Percentiles rank a stretch among this genome's conserved stretches.
phyloP scores from a whole-genome alignment of 2,113 vertebrate genomes.

The Heterocephalus glaber region DNA sequence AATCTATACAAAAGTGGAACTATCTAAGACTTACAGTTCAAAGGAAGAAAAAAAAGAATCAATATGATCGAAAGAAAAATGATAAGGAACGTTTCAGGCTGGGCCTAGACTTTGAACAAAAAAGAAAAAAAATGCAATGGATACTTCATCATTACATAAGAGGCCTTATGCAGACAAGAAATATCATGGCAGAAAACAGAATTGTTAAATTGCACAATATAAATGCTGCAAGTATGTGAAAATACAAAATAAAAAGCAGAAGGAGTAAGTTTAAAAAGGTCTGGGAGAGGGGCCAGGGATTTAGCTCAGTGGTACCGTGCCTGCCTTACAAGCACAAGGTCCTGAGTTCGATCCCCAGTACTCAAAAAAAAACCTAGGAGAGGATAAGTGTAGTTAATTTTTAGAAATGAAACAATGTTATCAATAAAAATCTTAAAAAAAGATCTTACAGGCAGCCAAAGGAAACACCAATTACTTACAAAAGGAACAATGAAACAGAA shows the following conservation, averaged over 20 bases:
- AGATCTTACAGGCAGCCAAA: slow-evolving; percentile 31
- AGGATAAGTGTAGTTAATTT: not conserved
- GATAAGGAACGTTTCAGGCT: not conserved
- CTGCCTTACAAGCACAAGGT: too few species aligned
- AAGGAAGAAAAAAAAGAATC: not conserved
- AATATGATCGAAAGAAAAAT: slow-evolving; percentile 13
- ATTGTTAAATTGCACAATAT: not conserved
- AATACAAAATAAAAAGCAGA: slow-evolving; percentile 2
- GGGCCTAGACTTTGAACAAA: not conserved
- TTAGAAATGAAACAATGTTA: slow-evolving; percentile 29
- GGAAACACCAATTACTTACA: slow-evolving; percentile 67
- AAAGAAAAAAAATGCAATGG: not conserved
- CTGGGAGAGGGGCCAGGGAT: not conserved
- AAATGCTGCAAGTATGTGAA: slow-evolving; percentile 15
- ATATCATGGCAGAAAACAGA: not conserved
- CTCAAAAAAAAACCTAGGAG: too few species aligned
- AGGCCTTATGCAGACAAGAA: not conserved
- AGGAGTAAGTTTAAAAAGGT: not conserved
- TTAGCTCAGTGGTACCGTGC: too few species aligned
- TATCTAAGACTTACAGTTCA: not conserved
- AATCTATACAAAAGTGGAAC: slow-evolving; percentile 37
- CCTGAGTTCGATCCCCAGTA: too few species aligned
- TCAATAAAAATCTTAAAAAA: slow-evolving; percentile 38
- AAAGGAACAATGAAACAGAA: slow-evolving; percentile 66
- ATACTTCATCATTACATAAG: not conserved